Base-by-base conservation (phyloP, 1,140 invertebrate genomes). In the Nilaparvata lugens region DNA sequence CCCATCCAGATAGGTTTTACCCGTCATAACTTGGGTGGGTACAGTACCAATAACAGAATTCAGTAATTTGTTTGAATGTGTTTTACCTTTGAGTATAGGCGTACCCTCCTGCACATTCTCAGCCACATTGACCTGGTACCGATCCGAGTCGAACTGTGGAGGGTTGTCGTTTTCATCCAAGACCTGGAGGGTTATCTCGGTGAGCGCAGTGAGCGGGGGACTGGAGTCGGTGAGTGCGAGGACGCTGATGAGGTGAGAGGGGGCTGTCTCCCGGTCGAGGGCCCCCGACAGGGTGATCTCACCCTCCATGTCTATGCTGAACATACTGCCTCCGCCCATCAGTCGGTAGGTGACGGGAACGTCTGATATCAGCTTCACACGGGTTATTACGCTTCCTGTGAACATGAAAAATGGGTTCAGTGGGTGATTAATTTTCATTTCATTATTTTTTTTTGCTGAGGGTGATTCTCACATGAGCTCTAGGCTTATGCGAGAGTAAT, bases 81-180 rank as follows among this genome's bases (percentile, higher is more conserved):
- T n/a, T n/a, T 2, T 72, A 80, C 85, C 78, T 77, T 87, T 88
- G 21, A 92, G 68, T 54, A 93, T 83, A 16, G 82, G 81, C 14
- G 84, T 84, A 1, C 89, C 87, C 69, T 88, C 85, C 56, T 85
- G 81, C 16, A 89, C 78, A 74, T 94, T 93, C 73, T 96, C 93
- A 0, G 88, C 86, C 0, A 96, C 71, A 53, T 78, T 81, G 4
- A 89, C 75, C 45, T 79, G 77, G 73, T 96, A 96, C 0, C 85
- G 83, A 65, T 82, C 83, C 67, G 86, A 92, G 70, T 94, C 87
- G 74, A 96, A 96, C 61, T 81, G 76, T 0, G 94, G 94, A 23
- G 83, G 78, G 71, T 95, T 89, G 74, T 97, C 93, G 72, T 97
- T 96, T 63, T 91, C 88, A 72, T 97, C 93, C 48, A 90, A 75